Conservation (phyloP, 2,888 invertebrate genomes). For the Drosophila rellima region DNA sequence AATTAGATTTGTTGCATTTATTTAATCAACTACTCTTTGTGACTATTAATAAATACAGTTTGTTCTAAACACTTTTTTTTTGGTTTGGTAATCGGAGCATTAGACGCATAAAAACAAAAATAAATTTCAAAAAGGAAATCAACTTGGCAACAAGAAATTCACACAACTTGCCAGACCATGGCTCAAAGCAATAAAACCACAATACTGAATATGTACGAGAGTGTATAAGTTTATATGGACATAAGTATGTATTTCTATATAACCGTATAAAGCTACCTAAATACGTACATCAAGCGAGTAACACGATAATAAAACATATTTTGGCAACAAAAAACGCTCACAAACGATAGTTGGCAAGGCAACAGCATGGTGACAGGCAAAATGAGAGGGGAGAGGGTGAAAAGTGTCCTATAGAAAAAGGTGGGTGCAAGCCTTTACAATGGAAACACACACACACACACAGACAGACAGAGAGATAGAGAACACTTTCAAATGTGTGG, state of each 20-base stretch:
- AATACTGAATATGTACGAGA: conserved; percentile 25
- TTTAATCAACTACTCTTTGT: background rate
- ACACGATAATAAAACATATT: conserved; percentile 80
- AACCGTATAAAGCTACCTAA: conserved; percentile 46
- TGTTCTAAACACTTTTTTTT: background rate
- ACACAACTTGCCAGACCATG: conserved; percentile 29
- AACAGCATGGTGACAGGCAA: conserved; percentile 15
- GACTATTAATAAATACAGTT: background rate
- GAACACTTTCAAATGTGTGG: conserved; percentile 32
- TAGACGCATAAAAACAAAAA: conserved; percentile 11
- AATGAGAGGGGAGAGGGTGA: background rate
- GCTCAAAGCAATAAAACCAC: conserved; percentile 46
- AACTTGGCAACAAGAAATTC: conserved; percentile 38
- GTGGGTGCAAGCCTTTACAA: conserved; percentile 20
- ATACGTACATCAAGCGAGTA: conserved; percentile 66
- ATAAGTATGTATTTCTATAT: conserved; percentile 21
- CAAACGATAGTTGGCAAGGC: conserved; percentile 55
- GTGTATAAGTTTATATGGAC: conserved; percentile 5
- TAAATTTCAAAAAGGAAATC: conserved; percentile 32
- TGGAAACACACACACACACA: conserved; percentile 26
- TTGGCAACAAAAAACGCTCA: conserved; percentile 57
- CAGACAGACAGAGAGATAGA: conserved; percentile 21
- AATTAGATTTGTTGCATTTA: background rate
- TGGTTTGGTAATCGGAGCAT: conserved; percentile 25
- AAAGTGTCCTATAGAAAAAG: background rate